Evolutionary conservation across 2,113 vertebrate genomes (phyloP), one percentile per base, ranked within the genome.

Genomic region (Heteronetta atricapilla): DNA sequence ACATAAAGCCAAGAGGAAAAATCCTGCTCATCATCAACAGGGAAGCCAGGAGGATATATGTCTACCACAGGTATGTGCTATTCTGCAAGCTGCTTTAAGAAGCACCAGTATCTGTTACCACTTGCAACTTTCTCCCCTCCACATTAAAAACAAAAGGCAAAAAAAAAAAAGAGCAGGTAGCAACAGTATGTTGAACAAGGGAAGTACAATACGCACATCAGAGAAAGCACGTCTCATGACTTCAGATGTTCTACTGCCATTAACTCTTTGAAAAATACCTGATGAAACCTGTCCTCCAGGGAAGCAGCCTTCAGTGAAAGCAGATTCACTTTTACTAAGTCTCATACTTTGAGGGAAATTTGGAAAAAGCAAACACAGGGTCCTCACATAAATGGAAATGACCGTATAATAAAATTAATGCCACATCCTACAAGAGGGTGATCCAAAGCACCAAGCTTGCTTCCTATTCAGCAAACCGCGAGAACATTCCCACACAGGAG

Each of bases 1-100:
- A 93, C 55, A 68, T 34, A 74, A 64, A 93, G 72, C 89, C 86
- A 95, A 93, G 69, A 89, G 86, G 88, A 89, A 95, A 88, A 94
- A 48, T 52, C 44, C n/a, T 73, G 50, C 33, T 93, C 66, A 89
- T 62, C 83, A 83, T 69, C 88, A 93, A 46, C 40, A 69, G 58
- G 36, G 25, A 93, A 93, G 67, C 67, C 63, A 94, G 50, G 26
- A 89, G 17, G 55, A 82, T 89, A 55, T 33, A 62, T 89, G 63
- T 77, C 77, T 82, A 69, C 81, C 83, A 90, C 89, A 87, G 72
- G 82, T 89, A 85, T 82, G 89, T 34, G 34, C 46, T 92, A 63
- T 33, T 82, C 59, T 80, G 13, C 50, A 73, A 85, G 42, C 17
- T 66, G 80, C 59, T 89, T 64, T 80, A 84, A 17, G 42, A 48